Evolutionary conservation across 2,888 invertebrate species (phyloP), one percentile per base, ranked within the genome.

Genomic region (Gari tellinella): DNA sequence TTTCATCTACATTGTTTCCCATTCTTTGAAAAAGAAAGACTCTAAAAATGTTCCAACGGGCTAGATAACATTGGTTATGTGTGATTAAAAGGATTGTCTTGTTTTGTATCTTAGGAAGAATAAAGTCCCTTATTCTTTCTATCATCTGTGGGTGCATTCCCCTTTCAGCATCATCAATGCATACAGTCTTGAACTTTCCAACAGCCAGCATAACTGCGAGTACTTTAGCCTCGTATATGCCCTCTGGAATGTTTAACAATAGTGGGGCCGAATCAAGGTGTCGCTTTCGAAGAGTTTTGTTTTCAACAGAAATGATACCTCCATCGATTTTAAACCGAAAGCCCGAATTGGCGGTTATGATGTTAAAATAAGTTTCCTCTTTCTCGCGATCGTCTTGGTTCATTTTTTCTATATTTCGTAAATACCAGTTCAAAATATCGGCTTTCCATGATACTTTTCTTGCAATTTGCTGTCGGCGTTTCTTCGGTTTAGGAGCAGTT

Each of bases 101-200:
- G 40, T 55, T 23, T 3, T 55, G 15, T 7, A 55, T 23, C 0
- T 19, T 1, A 25, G 14, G 19, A n/a, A 55, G 15, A 19, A 55
- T 40, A n/a, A 55, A 25, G 23, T 55, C 55, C 23, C 55, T 40
- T 55, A 77, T 57, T 25, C 65, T 62, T 41, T 68, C 69, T 0
- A 69, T 49, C 49, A 77, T 62, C 38, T 77, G 77, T 1, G 72
- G 72, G 60, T 77, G 77, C 77, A 77, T 77, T 14, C 77, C 72
- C 21, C 62, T 60, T n/a, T 65, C 77, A 4, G 66, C 65, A 31
- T 75, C 75, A 46, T 75, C 70, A 7, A 66, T 46, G 40, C 49
- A 45, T 4, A 77, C 55, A 1, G 77, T 72, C 14, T 51, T 41
- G 19, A 63, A 69, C 1, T 26, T 5, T 46, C 26, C 65, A 23